Evolutionary conservation across 2,113 vertebrate species (phyloP).

Genomic region (Cranoglanis bouderius): DNA sequence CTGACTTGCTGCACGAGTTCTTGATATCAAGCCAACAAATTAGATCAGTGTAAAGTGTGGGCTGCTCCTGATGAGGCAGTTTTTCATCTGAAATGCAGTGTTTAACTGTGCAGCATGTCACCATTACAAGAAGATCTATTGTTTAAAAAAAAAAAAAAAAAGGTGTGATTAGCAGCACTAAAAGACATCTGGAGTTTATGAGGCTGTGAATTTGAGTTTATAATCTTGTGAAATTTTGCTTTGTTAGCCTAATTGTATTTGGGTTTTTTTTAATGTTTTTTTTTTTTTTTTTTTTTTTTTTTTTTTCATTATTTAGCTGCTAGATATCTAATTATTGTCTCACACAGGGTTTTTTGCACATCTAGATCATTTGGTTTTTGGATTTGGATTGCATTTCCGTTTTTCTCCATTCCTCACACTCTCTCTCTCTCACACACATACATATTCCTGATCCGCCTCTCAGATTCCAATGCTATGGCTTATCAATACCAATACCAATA

Average conservation of each 20-base stretch:
- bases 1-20: not conserved
- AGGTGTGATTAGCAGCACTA: not conserved
- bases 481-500: too few species aligned
- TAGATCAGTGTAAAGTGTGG: not conserved
- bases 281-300: too few species aligned
- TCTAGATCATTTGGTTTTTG: not conserved
- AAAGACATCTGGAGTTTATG: not conserved
- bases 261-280: too few species aligned
- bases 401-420: not conserved
- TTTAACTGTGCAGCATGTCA: not conserved
- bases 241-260: not conserved
- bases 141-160: not conserved
- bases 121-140: not conserved
- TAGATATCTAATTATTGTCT: not conserved
- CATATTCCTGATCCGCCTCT: not conserved
- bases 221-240: not conserved
- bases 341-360: not conserved
- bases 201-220: not conserved
- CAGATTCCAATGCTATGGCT: conserved; percentile 39
- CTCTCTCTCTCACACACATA: not conserved
- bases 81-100: not conserved
- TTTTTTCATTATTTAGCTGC: not conserved
- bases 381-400: not conserved
- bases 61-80: not conserved
- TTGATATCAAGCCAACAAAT: not conserved